These are phyloP conservation scores for Platygyra sinensis DNA, from an alignment of 64 coral and sea anemone genomes.

Conservation along the genomic window DNA sequence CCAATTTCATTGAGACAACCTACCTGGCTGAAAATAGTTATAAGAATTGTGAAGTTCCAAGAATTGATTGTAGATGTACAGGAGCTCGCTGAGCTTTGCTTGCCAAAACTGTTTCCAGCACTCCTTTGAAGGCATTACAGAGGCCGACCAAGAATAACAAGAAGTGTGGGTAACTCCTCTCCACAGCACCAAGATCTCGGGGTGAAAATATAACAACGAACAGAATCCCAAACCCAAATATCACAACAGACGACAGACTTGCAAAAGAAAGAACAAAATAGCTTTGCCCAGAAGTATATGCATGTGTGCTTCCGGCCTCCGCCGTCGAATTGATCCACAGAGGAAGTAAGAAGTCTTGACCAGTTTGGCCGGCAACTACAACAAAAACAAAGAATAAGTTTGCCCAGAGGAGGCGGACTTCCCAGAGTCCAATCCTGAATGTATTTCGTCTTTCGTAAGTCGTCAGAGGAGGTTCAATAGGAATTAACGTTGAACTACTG, in stretches of 20 bases:
- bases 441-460: background rate
- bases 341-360: conserved; percentile 23
- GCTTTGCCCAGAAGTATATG: conserved; percentile 22
- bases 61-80: conserved; percentile 78
- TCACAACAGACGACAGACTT: conserved; percentile 35
- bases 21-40: conserved; percentile 52
- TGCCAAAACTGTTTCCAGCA: conserved; percentile 56
- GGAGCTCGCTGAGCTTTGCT: conserved; percentile 60
- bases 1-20: background rate
- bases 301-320: background rate
- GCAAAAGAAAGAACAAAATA: conserved; percentile 70
- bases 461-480: background rate
- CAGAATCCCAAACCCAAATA: conserved; percentile 50
- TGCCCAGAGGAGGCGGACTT: conserved; percentile 16
- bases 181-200: conserved; percentile 50
- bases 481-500: background rate
- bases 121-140: conserved; percentile 57
- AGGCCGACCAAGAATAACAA: conserved; percentile 63
- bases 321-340: conserved; percentile 47
- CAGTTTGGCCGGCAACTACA: conserved; percentile 10
- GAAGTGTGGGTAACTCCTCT: conserved; percentile 55
- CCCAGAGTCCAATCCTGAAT: conserved; percentile 9
- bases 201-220: conserved; percentile 55
- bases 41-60: conserved; percentile 65
- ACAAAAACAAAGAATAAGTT: conserved; percentile 44